A percentile compares a stretch with the other conserved stretches of the same genome.
phyloP scores from a whole-genome alignment of 2,113 vertebrate genomes.

The Esox niger region DNA sequence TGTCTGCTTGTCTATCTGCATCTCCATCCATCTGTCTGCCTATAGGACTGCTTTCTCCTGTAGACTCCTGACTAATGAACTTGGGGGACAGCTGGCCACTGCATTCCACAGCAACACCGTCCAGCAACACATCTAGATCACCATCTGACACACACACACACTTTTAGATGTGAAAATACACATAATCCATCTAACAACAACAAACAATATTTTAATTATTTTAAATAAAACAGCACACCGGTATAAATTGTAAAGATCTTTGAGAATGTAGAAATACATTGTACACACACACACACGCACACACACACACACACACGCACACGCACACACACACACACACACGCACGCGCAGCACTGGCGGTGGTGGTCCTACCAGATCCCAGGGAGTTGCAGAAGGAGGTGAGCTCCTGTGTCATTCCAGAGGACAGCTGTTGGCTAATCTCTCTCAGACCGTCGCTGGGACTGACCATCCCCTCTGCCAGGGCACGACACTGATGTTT shows the following conservation, averaged over 20 bases:
- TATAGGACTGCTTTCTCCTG: conserved; percentile 54
- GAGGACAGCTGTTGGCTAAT: conserved; percentile 86
- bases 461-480: conserved; percentile 86
- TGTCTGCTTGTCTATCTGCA: neutral
- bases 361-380: conserved; percentile 78
- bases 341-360: neutral
- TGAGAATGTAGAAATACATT: no score
- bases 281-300: no score
- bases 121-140: conserved; percentile 86
- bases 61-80: conserved; percentile 60
- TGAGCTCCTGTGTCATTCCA: conserved; percentile 83
- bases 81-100: conserved; percentile 69
- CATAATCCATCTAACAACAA: no score
- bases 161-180: no score
- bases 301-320: conserved; percentile 30
- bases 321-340: conserved; percentile 4
- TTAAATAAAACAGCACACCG: no score
- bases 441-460: conserved; percentile 85
- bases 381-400: conserved; percentile 84
- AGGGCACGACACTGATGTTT: conserved; percentile 91
- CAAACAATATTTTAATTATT: no score
- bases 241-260: no score
- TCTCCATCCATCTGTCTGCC: neutral
- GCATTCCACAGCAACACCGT: conserved; percentile 79
- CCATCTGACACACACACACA: conserved; percentile 76